Evolutionary conservation across 2,797 vertebrate genomes (phyloP).

Genomic region (Hydrophis major): DNA sequence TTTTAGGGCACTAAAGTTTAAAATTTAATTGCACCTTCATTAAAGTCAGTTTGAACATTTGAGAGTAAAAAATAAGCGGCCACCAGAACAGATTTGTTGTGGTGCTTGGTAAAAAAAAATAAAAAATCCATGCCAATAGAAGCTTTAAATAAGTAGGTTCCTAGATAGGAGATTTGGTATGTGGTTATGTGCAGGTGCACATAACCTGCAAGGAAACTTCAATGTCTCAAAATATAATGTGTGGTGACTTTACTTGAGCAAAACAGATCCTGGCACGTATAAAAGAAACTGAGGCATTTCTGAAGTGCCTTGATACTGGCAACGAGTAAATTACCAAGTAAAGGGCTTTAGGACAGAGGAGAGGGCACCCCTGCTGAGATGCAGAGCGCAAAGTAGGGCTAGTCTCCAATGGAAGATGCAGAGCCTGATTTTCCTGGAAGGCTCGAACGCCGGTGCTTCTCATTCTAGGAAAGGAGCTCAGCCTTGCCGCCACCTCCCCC

Average conservation of each 20-base stretch:
- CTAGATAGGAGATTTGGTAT: not conserved
- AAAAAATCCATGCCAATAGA: not conserved
- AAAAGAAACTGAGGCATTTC: not conserved
- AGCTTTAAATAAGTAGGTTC: not conserved
- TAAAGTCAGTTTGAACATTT: not conserved
- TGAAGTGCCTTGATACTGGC: not conserved
- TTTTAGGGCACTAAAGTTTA: not conserved
- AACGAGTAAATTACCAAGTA: not conserved
- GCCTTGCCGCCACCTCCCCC: not conserved
- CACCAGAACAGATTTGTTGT: not conserved
- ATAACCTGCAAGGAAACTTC: not conserved
- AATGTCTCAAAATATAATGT: not conserved
- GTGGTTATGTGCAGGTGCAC: not conserved
- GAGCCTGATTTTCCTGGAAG: not conserved
- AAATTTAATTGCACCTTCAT: not conserved
- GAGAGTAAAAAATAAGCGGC: not conserved
- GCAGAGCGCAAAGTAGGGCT: not conserved
- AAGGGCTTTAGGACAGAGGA: no score
- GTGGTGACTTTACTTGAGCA: not conserved
- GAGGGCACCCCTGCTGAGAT: not conserved
- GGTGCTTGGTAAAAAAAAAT: not conserved
- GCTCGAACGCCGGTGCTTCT: not conserved
- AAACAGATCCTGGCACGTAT: not conserved
- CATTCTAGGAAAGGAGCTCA: not conserved
- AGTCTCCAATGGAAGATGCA: not conserved